A percentile compares a stretch with the other conserved stretches of the same genome.
Conservation (phyloP, 2,113 vertebrate genomes). For the Dipodomys spectabilis region DNA sequence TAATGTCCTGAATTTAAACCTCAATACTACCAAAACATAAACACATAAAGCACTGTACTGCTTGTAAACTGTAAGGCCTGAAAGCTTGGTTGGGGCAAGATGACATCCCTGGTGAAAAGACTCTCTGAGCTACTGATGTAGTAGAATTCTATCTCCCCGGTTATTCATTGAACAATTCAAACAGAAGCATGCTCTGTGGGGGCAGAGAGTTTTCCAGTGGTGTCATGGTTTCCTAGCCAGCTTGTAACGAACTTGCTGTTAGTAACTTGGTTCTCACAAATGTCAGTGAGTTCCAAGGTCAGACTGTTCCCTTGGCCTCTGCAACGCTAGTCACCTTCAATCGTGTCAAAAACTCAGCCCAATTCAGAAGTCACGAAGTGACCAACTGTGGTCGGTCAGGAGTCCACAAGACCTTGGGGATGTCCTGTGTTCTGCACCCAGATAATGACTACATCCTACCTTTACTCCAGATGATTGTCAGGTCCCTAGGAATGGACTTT, state of each 20-base stretch:
- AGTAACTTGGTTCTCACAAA: not conserved
- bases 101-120: not conserved
- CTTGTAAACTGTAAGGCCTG: not conserved
- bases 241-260: not conserved
- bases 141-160: not conserved
- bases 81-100: not conserved
- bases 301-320: not conserved
- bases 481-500: not conserved
- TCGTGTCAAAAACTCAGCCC: not conserved
- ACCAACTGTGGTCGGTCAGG: not conserved
- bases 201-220: not conserved
- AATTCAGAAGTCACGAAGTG: not conserved
- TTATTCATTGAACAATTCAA: not conserved
- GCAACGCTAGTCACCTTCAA: not conserved
- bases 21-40: too few relatives aligned
- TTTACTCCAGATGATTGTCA: not conserved
- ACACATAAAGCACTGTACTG: not conserved
- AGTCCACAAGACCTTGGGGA: rapidly evolving
- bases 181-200: not conserved
- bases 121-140: not conserved
- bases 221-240: not conserved
- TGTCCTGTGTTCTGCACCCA: rapidly evolving
- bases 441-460: not conserved
- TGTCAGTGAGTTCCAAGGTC: not conserved
- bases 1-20: too few relatives aligned